Base-by-base conservation (phyloP, 2,113 vertebrate species). In the Hippocampus mohnikei region DNA sequence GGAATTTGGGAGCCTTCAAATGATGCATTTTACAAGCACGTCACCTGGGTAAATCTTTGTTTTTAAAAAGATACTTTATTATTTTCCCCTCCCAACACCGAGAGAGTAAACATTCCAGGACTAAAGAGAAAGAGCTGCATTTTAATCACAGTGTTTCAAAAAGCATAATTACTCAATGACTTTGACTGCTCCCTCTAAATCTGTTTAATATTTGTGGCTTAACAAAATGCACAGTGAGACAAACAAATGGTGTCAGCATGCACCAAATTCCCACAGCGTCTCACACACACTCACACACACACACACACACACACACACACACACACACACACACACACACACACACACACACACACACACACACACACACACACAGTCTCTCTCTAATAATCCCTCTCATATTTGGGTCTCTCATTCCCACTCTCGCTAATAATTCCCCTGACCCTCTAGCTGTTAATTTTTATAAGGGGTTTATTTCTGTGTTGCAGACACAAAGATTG, bases 181-280 rank as follows among this genome's bases (percentile, higher is more conserved):
- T 90, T 88, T 86, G 78, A 80, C 77, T 79, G 84, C 85, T 81
- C 72, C 53, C 2, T 10, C 72, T 85, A 84, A 89, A 83, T 87
- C 84, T 83, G 80, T 83, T 88, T 84, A 85, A 87, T 80, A 79
- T 85, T 81, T 16, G 73, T 75, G 77, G 82, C 82, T 88, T 90
- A 86, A 84, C 85, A 85, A 85, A 85, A 86, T 81, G 79, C 86
- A 84, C 64, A 69, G 86, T 77, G 85, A 87, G 67, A 69, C 84
- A 87, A 89, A 89, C 82, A 83, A 86, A 86, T 76, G 23, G 71
- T 58, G 84, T 90, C 89, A 88, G 84, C 88, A 85, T 81, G 74
- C 72, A 74, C 72, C 55, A 69, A 75, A 79, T 82, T 79, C 77
- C 66, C 29, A 37, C 61, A 78, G 64, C 67, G 6, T 37, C 55